Conservation (phyloP, 2,113 vertebrate species). For the Xerus inauris region DNA sequence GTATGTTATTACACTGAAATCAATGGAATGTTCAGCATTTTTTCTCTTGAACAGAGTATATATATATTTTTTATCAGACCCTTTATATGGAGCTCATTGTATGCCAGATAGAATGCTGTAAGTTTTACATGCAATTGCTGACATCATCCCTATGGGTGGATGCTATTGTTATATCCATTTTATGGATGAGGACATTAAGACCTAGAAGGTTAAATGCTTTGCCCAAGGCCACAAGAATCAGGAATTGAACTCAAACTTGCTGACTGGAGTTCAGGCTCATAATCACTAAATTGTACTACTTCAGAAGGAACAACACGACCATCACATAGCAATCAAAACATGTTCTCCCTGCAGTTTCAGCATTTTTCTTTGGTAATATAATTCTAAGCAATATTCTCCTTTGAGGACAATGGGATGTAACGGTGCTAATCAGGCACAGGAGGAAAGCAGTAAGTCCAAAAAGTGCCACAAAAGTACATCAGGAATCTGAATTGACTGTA, state of each 20-base stretch:
- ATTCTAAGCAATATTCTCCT: background rate
- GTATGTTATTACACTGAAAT: background rate
- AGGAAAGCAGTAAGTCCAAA: background rate
- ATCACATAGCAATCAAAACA: background rate
- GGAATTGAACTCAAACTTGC: background rate
- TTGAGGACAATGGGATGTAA: background rate
- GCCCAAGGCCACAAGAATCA: background rate
- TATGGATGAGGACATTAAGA: background rate
- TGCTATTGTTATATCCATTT: background rate
- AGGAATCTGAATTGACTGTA: background rate
- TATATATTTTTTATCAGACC: background rate
- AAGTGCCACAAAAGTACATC: background rate
- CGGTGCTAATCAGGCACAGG: background rate
- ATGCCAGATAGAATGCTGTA: background rate
- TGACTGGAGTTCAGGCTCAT: background rate
- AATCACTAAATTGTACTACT: background rate
- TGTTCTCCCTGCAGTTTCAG: background rate
- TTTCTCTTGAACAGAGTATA: no score
- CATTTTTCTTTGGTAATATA: background rate
- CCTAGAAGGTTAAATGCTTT: background rate
- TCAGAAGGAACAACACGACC: background rate
- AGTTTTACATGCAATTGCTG: background rate
- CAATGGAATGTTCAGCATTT: background rate
- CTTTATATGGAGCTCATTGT: background rate
- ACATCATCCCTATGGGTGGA: background rate